Percentiles rank a stretch among this genome's conserved stretches.
Conservation (phyloP, 23 tunicate genomes). For the Halocynthia roretzi region DNA sequence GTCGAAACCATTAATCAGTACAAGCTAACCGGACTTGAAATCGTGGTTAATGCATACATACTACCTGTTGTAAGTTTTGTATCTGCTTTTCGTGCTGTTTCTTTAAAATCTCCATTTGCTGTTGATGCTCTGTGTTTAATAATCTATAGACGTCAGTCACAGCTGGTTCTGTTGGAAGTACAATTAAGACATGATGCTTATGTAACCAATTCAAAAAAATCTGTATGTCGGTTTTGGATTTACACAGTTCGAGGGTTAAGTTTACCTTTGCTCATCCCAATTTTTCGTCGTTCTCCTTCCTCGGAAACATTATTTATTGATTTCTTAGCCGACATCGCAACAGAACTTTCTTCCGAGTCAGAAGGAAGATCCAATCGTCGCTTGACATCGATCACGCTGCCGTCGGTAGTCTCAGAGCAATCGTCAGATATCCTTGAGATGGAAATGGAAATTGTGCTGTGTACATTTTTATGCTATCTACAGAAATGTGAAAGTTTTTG, state of each 20-base stretch:
- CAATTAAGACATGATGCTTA: too few relatives aligned
- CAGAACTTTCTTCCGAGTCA: constrained; percentile 68
- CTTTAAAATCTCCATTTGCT: constrained; percentile 48
- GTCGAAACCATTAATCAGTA: too few relatives aligned
- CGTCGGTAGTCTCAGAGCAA: constrained; percentile 18
- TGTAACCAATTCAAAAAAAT: too few relatives aligned
- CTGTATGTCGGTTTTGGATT: too few relatives aligned
- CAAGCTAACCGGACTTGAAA: too few relatives aligned
- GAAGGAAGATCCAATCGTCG: constrained; percentile 70
- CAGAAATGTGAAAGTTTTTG: too few relatives aligned
- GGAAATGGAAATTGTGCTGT: too few relatives aligned
- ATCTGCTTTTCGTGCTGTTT: constrained; percentile 47
- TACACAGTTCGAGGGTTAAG: too few relatives aligned
- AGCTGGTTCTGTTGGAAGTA: background rate
- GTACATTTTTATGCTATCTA: too few relatives aligned
- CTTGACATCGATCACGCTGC: constrained; percentile 30
- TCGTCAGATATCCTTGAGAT: background rate
- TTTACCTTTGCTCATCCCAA: too few relatives aligned
- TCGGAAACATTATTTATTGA: too few relatives aligned
- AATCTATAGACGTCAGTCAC: constrained; percentile 24
- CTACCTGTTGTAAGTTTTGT: constrained; percentile 19
- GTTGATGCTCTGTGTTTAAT: constrained; percentile 58
- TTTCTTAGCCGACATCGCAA: background rate
- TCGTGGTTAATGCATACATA: background rate
- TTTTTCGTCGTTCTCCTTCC: too few relatives aligned